Conservation (phyloP, 2,113 vertebrate genomes). For the Cebidichthys violaceus region DNA sequence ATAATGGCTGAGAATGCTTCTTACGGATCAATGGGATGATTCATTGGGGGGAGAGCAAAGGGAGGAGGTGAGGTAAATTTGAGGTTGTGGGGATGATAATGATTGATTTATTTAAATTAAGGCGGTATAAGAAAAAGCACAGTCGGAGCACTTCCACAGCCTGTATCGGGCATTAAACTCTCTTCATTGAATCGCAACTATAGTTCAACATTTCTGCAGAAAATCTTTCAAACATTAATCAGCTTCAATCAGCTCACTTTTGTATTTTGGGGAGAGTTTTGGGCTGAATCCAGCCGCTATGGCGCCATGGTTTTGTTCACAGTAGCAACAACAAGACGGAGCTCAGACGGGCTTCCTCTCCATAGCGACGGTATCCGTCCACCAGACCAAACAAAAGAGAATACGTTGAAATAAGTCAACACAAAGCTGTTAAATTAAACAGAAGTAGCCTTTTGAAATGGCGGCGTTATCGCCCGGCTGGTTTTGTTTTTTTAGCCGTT, state of each 20-base stretch:
- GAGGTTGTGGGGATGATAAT: neutral
- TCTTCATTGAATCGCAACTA: no score
- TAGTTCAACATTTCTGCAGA: no score
- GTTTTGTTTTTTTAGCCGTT: constrained; percentile 33
- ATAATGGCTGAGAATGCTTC: constrained; percentile 14
- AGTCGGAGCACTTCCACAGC: no score
- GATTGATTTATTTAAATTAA: neutral
- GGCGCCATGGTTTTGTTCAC: neutral
- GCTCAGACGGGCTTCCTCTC: neutral
- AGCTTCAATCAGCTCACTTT: neutral
- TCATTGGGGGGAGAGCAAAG: neutral
- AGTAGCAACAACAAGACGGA: neutral
- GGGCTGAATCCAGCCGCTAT: neutral
- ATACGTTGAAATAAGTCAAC: neutral
- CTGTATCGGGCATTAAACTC: no score
- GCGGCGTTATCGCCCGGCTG: neutral
- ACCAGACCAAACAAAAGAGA: neutral
- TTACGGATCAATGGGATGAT: neutral
- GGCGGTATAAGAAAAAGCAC: neutral
- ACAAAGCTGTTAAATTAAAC: neutral
- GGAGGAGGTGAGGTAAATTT: neutral
- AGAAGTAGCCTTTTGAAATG: neutral
- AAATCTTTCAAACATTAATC: neutral
- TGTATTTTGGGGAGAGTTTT: neutral
- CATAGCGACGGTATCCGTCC: neutral